Conservation (phyloP, 2,113 vertebrate genomes). For the Odontophorus gujanensis region DNA sequence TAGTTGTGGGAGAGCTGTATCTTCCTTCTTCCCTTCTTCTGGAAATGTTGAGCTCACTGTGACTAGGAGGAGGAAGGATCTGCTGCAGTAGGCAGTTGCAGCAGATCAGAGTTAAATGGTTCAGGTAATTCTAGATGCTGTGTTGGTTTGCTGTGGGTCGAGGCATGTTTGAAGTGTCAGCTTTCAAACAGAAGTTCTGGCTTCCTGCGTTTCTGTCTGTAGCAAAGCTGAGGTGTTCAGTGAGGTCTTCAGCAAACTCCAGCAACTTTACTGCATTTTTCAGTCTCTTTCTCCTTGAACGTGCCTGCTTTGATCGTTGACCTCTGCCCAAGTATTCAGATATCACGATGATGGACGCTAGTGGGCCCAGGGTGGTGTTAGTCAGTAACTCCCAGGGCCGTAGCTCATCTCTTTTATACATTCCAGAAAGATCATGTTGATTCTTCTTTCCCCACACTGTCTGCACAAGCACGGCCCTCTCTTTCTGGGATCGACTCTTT, state of each 20-base stretch:
- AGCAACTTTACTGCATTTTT: slow-evolving; percentile 36
- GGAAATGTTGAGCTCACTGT: neutral
- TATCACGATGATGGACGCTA: slow-evolving; percentile 54
- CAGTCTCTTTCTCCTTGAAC: slow-evolving; percentile 28
- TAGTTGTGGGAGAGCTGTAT: neutral
- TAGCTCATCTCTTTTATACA: slow-evolving; percentile 44
- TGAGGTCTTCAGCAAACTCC: slow-evolving; percentile 36
- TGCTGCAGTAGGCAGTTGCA: neutral
- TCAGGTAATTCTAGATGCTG: slow-evolving; percentile 32
- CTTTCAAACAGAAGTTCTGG: slow-evolving; percentile 22
- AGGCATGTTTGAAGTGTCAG: neutral
- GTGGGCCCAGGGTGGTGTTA: slow-evolving; percentile 33
- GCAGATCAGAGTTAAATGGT: neutral
- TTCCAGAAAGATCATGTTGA: slow-evolving; percentile 52
- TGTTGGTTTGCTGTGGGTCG: neutral
- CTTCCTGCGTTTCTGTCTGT: slow-evolving; percentile 13
- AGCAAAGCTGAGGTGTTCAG: slow-evolving; percentile 6
- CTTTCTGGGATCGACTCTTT: slow-evolving; percentile 43
- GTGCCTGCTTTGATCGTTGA: slow-evolving; percentile 54
- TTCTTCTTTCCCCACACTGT: slow-evolving; percentile 50
- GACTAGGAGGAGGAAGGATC: neutral
- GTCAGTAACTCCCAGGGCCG: slow-evolving; percentile 49
- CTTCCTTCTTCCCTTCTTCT: neutral
- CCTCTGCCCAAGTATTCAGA: slow-evolving; percentile 68
- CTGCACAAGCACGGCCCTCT: slow-evolving; percentile 45